Evolutionary conservation across 92 coral and sea anemone genomes (phyloP), one percentile per base, ranked within the genome.

Genomic region (Palythoa heliodiscus): DNA sequence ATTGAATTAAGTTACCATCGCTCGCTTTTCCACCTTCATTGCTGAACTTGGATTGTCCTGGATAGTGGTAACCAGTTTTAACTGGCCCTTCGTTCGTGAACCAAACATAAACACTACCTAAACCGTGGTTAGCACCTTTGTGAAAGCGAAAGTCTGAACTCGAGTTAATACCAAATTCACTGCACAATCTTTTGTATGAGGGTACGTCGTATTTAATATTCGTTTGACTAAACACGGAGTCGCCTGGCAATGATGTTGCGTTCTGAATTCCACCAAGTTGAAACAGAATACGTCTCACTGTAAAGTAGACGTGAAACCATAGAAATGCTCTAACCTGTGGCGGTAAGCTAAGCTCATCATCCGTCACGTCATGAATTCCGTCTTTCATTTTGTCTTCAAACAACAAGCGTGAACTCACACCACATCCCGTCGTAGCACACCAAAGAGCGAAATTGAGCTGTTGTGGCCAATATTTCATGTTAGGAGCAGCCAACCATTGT

Each of bases 11-110:
- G 48, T 79, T 70, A 10, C 83, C 80, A 7, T 63, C 73, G 57
- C 20, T 19, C 39, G 77, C 64, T 60, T 54, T 78, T 6, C 83
- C 87, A 55, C 87, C 86, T 61, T 81, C 89, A 71, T 87, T 86
- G 14, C 23, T 55, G 77, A 87, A 80, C 43, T 69, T 69, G 43
- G 12, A 0, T 0, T 23, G 14, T 13, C 73, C 73, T 0, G 73
- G 73, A 69, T 69, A 69, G 13, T 1, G 39, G 13, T 69, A 69
- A 25, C 14, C 73, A 69, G 73, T 25, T 25, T 23, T 23, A 25
- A 23, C 73, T 25, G 73, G 73, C 39, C 73, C 73, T 23, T 7
- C 14, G 43, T 25, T 8, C 39, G 73, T 69, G 40, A 1, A 69
- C 73, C 73, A 69, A 23, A 69, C 13, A 7, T 69, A 69, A 25